Conservation (phyloP, 2,888 invertebrate genomes). For the Cenopis cana region DNA sequence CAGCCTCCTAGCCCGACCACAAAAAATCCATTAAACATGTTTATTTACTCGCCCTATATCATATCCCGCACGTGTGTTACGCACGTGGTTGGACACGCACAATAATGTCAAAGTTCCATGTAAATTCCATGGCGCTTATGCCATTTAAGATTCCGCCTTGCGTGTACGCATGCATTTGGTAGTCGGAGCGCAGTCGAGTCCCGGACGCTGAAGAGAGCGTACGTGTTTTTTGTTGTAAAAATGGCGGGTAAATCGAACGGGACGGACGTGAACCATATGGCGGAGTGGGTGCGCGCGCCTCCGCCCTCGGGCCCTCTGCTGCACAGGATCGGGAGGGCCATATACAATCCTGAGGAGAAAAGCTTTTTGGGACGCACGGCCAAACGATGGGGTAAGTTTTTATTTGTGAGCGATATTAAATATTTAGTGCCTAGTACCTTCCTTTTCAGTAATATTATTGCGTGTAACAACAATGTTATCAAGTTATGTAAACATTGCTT, state of each 20-base stretch:
- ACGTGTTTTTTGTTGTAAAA: slow-evolving; percentile 21
- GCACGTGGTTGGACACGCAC: slow-evolving; percentile 1
- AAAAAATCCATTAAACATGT: slow-evolving; percentile 31
- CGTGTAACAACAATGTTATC: background rate
- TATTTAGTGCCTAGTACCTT: background rate
- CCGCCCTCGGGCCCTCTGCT: slow-evolving; percentile 62
- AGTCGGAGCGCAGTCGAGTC: slow-evolving; percentile 23
- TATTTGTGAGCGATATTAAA: background rate
- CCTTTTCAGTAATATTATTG: background rate
- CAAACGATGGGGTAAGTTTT: slow-evolving; percentile 77
- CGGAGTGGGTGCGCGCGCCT: slow-evolving; percentile 73
- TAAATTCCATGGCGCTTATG: background rate
- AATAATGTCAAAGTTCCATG: background rate
- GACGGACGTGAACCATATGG: slow-evolving; percentile 54
- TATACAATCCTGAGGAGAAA: slow-evolving; percentile 73
- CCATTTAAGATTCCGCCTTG: background rate
- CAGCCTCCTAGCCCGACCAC: background rate
- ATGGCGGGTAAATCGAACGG: slow-evolving; percentile 72
- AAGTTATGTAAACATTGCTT: background rate
- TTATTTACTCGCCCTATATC: slow-evolving; percentile 21
- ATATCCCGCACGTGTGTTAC: slow-evolving; percentile 25
- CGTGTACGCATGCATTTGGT: slow-evolving; percentile 27
- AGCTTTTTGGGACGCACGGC: slow-evolving; percentile 76
- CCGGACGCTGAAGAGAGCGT: background rate
- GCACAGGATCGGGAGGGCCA: slow-evolving; percentile 59